These are phyloP conservation scores for Neolamprologus falcicula DNA, from an alignment of 2,113 vertebrate genomes.

Conservation along the genomic window DNA sequence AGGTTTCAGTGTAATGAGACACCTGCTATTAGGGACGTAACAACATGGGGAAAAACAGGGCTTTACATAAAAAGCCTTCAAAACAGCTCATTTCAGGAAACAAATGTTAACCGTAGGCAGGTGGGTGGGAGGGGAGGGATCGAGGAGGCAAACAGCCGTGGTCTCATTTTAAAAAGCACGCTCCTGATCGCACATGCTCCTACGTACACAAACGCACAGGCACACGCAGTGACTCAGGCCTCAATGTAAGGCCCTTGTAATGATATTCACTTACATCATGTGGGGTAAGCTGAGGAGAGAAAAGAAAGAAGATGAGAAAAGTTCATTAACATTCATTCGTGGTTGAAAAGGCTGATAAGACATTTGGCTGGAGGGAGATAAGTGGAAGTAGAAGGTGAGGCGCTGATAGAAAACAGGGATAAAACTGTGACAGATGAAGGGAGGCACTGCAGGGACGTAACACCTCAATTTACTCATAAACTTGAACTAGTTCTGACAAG, in stretches of 20 bases:
- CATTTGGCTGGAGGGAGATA: not conserved
- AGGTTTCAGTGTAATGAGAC: constrained; percentile 34
- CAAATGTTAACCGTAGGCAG: not conserved
- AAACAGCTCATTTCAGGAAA: not conserved
- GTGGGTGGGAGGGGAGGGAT: no score
- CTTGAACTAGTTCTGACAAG: not conserved
- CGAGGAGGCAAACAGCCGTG: not conserved
- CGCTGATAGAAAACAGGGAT: not conserved
- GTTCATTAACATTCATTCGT: not conserved
- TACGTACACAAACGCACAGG: not conserved
- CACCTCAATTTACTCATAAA: not conserved
- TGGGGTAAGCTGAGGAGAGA: not conserved
- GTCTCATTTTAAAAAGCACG: not conserved
- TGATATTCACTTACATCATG: not conserved
- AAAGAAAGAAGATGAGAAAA: not conserved
- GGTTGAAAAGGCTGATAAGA: not conserved
- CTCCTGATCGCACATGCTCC: not conserved
- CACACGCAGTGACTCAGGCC: not conserved
- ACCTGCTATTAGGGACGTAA: constrained; percentile 15
- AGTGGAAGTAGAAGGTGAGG: not conserved
- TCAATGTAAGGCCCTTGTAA: not conserved
- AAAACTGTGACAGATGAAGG: not conserved
- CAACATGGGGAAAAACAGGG: not conserved
- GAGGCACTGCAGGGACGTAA: not conserved
- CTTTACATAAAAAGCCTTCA: constrained; percentile 4